Evolutionary conservation across 1,140 invertebrate genomes (phyloP).

Genomic region (Bombus haemorrhoidalis): DNA sequence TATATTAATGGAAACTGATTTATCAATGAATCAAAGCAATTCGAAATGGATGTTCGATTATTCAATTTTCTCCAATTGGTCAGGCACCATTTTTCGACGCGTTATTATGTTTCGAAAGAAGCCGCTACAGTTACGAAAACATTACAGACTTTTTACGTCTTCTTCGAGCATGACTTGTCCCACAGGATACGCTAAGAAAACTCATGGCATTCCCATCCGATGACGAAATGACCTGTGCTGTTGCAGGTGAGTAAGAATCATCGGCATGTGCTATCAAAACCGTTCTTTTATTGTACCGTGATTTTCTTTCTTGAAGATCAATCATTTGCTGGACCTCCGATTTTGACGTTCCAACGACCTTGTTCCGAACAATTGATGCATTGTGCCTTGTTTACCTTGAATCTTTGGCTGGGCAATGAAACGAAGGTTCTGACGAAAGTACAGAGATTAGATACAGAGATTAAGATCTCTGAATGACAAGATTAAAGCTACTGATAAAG

Average conservation of each 20-base stretch:
- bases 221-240: conserved; percentile 60
- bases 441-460: no score
- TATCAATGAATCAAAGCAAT: neutral
- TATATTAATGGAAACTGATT: no score
- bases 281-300: conserved; percentile 35
- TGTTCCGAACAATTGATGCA: conserved; percentile 5
- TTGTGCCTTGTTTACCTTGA: neutral
- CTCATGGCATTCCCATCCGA: conserved; percentile 51
- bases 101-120: neutral
- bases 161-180: neutral
- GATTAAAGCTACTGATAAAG: neutral
- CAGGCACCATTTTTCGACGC: neutral
- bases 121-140: conserved; percentile 27
- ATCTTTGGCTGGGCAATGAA: neutral
- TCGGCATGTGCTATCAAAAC: conserved; percentile 67
- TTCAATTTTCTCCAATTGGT: neutral
- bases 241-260: conserved; percentile 61
- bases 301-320: conserved; percentile 35
- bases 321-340: conserved; percentile 22
- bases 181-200: conserved; percentile 21
- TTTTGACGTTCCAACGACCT: neutral
- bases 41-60: neutral
- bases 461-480: no score
- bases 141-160: neutral
- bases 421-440: neutral